A percentile compares a stretch with the other conserved stretches of the same genome.
Conservation (phyloP, 2,113 vertebrate genomes). For the Eudyptes chrysolophus region DNA sequence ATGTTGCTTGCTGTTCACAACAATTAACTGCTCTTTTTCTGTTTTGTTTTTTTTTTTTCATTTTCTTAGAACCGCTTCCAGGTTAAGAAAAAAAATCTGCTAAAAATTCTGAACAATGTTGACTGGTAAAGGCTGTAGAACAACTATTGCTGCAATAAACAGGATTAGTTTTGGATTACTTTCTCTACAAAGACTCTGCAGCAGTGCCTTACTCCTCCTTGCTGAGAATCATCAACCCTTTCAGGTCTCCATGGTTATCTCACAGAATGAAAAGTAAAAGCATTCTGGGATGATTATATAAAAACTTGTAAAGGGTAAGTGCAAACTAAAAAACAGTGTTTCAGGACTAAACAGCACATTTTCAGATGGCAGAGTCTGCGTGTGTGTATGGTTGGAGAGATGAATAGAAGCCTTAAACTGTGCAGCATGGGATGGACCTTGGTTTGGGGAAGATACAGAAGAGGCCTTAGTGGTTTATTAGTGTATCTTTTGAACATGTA, state of each 20-base stretch:
- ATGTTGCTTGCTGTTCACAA: neutral
- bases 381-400: neutral
- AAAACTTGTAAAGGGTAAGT: constrained; percentile 41
- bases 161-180: constrained; percentile 54
- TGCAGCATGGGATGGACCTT: neutral
- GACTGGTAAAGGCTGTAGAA: neutral
- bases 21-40: neutral
- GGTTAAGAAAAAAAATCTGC: neutral
- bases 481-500: neutral
- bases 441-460: neutral
- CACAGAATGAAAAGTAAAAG: constrained; percentile 42
- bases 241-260: constrained; percentile 63
- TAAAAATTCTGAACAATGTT: neutral
- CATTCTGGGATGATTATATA: constrained; percentile 42
- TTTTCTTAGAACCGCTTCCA: neutral
- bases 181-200: neutral
- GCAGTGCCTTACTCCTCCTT: neutral
- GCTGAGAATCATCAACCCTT: constrained; percentile 7
- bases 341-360: neutral
- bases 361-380: neutral
- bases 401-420: neutral
- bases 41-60: neutral
- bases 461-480: neutral
- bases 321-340: neutral
- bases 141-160: constrained; percentile 39